phyloP scores from a whole-genome alignment of 2,797 vertebrate species.

The Cossypha heuglini region DNA sequence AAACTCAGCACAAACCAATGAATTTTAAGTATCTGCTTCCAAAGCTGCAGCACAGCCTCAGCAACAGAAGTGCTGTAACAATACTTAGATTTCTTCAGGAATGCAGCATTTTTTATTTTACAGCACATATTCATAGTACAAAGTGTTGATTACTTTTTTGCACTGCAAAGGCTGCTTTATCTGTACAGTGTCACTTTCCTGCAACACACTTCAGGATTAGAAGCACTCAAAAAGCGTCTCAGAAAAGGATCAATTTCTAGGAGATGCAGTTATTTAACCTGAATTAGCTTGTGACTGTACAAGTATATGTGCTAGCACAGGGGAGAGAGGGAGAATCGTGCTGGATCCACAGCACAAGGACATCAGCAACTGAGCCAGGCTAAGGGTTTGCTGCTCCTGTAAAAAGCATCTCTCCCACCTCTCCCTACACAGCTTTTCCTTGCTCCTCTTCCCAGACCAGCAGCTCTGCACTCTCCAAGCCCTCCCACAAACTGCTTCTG shows the following conservation, averaged over 20 bases:
- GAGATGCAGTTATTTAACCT: not conserved
- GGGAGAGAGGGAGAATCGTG: not conserved
- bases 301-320: not conserved
- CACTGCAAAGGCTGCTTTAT: not conserved
- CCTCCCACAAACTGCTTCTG: not conserved
- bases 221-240: not conserved
- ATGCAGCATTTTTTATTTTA: not conserved
- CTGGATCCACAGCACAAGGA: not conserved
- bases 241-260: not conserved
- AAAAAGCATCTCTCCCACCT: not conserved
- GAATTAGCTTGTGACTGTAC: not conserved
- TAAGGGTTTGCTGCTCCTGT: not conserved
- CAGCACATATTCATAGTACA: not conserved
- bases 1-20: not conserved
- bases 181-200: not conserved
- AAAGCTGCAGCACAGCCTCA: not conserved
- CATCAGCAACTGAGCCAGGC: not conserved
- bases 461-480: not conserved
- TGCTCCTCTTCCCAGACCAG: not conserved
- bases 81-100: not conserved
- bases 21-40: not conserved
- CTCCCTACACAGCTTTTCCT: not conserved
- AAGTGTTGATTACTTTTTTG: not conserved
- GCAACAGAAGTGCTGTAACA: not conserved
- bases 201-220: not conserved